Percentiles rank a stretch among this genome's conserved stretches.
Evolutionary conservation across 2,797 vertebrate genomes (phyloP).

Genomic region (Crocodylus rhombifer): DNA sequence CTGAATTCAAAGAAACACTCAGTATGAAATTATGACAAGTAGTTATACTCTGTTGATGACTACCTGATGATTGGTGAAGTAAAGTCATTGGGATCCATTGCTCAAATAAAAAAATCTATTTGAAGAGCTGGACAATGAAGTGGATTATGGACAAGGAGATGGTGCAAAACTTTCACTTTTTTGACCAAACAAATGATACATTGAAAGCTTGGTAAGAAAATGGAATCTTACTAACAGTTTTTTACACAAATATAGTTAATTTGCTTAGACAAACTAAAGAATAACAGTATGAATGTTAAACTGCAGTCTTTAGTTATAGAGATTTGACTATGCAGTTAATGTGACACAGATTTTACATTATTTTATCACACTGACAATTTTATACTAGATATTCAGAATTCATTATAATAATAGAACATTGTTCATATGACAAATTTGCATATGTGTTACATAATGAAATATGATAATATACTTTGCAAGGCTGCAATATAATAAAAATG

Average conservation of each 20-base stretch:
- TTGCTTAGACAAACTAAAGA: constrained; percentile 32
- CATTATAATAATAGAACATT: constrained; percentile 59
- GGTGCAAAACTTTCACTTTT: neutral
- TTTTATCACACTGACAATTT: constrained; percentile 54
- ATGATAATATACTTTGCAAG: constrained; percentile 52
- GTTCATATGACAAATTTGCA: constrained; percentile 45
- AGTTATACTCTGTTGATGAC: neutral
- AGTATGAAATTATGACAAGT: neutral
- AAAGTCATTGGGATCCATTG: neutral
- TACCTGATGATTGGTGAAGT: neutral
- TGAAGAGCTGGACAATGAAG: neutral
- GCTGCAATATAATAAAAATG: constrained; percentile 34
- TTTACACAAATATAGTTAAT: constrained; percentile 22
- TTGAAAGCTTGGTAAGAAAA: constrained; percentile 15
- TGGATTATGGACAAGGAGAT: neutral
- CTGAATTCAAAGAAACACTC: neutral
- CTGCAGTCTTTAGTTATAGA: constrained; percentile 30
- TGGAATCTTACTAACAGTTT: neutral
- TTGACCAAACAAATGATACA: neutral
- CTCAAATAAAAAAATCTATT: constrained; percentile 16
- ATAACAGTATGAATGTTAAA: constrained; percentile 24
- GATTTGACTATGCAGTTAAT: constrained; percentile 30
- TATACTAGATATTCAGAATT: constrained; percentile 55
- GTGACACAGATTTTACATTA: constrained; percentile 28
- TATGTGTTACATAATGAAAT: constrained; percentile 64